Conservation (phyloP, 2,888 invertebrate genomes). For the Gari tellinella region DNA sequence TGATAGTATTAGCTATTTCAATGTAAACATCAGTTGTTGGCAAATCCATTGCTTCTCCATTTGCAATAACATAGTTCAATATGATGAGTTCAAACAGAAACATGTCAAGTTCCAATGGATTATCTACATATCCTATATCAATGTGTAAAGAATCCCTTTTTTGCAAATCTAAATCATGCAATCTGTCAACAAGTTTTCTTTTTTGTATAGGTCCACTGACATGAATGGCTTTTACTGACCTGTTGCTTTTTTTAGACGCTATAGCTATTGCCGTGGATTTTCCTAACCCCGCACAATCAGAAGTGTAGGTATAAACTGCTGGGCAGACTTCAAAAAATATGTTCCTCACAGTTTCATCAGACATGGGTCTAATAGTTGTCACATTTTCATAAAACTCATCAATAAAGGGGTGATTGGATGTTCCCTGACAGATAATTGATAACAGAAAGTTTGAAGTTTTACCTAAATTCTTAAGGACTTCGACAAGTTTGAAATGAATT, state of each 20-base stretch:
- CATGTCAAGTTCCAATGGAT: slow-evolving; percentile 56
- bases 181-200: slow-evolving; percentile 36
- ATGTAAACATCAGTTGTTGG: slow-evolving; percentile 50
- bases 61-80: slow-evolving; percentile 49
- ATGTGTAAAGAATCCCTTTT: slow-evolving; percentile 59
- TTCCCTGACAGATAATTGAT: slow-evolving; percentile 65
- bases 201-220: slow-evolving; percentile 62
- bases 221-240: slow-evolving; percentile 53
- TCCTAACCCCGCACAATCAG: slow-evolving; percentile 65
- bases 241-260: slow-evolving; percentile 25
- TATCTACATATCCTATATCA: slow-evolving; percentile 60
- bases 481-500: slow-evolving; percentile 60
- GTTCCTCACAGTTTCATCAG: slow-evolving; percentile 25
- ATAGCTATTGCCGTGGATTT: slow-evolving; percentile 57
- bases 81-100: slow-evolving; percentile 68
- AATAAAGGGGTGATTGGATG: slow-evolving; percentile 60
- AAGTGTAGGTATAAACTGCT: slow-evolving; percentile 54
- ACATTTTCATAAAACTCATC: slow-evolving; percentile 43
- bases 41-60: slow-evolving; percentile 41
- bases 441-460: slow-evolving; percentile 27
- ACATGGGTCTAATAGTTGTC: slow-evolving; percentile 25
- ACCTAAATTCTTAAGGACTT: slow-evolving; percentile 32
- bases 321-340: slow-evolving; percentile 38
- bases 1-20: slow-evolving; percentile 67
- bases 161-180: slow-evolving; percentile 34